Percentiles rank a stretch among this genome's conserved stretches.
These are phyloP conservation scores for Apotomis capreana DNA, from an alignment of 2,888 invertebrate genomes.

Conservation along the genomic window DNA sequence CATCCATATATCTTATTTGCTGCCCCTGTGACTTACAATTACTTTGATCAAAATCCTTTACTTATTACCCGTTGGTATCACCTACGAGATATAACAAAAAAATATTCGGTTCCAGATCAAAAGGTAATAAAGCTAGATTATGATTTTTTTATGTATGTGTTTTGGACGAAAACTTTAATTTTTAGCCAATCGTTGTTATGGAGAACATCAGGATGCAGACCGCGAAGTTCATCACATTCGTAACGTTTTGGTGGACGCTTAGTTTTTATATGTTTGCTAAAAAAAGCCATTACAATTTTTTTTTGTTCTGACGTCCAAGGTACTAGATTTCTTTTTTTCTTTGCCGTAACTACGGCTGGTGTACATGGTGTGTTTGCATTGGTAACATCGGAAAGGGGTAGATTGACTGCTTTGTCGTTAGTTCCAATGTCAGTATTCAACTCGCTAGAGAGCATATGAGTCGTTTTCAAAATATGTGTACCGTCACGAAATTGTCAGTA, in stretches of 20 bases:
- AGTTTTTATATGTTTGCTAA: conserved; percentile 48
- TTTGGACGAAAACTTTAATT: conserved; percentile 51
- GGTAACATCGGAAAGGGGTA: neutral
- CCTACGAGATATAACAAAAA: too few species aligned
- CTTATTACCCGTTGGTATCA: too few species aligned
- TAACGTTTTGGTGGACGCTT: conserved; percentile 48
- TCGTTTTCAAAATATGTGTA: too few species aligned
- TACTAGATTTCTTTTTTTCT: conserved; percentile 43
- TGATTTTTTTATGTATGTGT: conserved; percentile 40
- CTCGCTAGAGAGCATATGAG: neutral
- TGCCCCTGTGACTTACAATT: too few species aligned
- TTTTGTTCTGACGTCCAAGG: conserved; percentile 51
- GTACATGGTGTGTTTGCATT: neutral
- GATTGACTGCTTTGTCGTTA: neutral
- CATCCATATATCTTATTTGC: too few species aligned
- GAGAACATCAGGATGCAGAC: conserved; percentile 43
- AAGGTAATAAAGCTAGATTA: too few species aligned
- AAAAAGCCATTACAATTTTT: conserved; percentile 43
- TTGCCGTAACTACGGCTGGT: conserved; percentile 4
- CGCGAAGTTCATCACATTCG: conserved; percentile 47
- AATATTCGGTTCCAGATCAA: too few species aligned
- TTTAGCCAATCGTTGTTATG: conserved; percentile 51
- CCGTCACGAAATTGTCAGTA: too few species aligned
- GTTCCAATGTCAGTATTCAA: conserved; percentile 2
- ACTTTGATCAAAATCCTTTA: too few species aligned